Evolutionary conservation across 2,113 vertebrate species (phyloP), one percentile per base, ranked within the genome.

Genomic region (Clarias batrachus): DNA sequence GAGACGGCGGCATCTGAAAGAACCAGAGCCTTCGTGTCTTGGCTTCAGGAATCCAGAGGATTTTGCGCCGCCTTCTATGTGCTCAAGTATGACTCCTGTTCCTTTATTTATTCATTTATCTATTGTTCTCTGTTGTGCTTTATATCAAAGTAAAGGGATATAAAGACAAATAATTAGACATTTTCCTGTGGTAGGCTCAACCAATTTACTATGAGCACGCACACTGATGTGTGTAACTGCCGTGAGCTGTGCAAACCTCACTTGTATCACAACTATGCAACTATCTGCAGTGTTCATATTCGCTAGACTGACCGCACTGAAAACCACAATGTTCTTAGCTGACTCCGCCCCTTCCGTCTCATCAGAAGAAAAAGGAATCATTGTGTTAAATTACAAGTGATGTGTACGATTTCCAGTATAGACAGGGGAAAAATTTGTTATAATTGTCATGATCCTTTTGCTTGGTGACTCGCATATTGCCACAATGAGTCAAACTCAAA

Each of bases 21-120:
- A 89, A 91, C 96, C 5, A 92, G 96, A 87, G 96, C 96, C 37
- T 97, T 99, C 91, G 91, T 99, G 83, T 95, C 96, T 86, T 99
- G 98, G 97, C 97, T 99, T 86, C 96, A 95, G 94, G 97, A 98
- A 59, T 95, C 92, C 82, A 88, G 97, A 91, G 95, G 97, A 0
- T 95, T 98, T 92, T 94, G 93, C 92, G 95, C 96, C 19, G 88
- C 95, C 57, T 90, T 99, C 81, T 95, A 97, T 68, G 88, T 99
- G 73, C 87, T 99, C 91, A 99, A 98, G 98, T 99, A 96, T 94
- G 97, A 95, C 7, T 83, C 1, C 52, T 76, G 0, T 7, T 25
- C 37, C 89, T 89, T 91, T 86, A 70, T 12, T 62, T 2, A 3
- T n/a, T 56, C 9, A 4, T 82, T 57, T 5, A 19, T 41, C 48